Percentiles rank a stretch among this genome's conserved stretches.
phyloP scores from a whole-genome alignment of 1,140 invertebrate species.

The Magallana angulata region DNA sequence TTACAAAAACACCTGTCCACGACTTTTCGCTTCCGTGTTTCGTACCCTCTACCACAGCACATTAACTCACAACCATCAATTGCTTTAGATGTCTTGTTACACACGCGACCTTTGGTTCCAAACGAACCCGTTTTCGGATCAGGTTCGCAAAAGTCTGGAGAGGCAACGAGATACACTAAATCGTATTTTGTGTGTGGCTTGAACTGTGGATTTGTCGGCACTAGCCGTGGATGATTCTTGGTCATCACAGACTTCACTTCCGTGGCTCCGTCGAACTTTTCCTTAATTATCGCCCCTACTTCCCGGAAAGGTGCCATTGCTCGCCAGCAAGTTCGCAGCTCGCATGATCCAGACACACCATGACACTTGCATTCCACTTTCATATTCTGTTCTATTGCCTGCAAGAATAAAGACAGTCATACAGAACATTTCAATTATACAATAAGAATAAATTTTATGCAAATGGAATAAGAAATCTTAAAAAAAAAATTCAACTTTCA shows the following conservation, averaged over 20 bases:
- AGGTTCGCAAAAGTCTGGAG: conserved; percentile 95
- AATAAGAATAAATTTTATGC: not conserved
- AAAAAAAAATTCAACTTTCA: not conserved
- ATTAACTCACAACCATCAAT: conserved; percentile 81
- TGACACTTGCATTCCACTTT: conserved; percentile 92
- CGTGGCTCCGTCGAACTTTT: conserved; percentile 91
- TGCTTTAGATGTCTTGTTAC: conserved; percentile 79
- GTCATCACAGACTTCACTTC: conserved; percentile 81
- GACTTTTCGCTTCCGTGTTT: conserved; percentile 82
- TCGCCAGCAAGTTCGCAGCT: conserved; percentile 96
- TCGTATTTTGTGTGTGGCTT: conserved; percentile 82
- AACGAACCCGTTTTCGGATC: conserved; percentile 82
- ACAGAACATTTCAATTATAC: no score
- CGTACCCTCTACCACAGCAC: conserved; percentile 82
- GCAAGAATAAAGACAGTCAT: conserved; percentile 52
- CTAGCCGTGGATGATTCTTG: conserved; percentile 66
- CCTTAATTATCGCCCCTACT: conserved; percentile 89
- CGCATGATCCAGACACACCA: conserved; percentile 97
- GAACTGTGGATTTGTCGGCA: conserved; percentile 76
- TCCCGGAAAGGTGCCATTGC: conserved; percentile 91
- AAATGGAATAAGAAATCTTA: not conserved
- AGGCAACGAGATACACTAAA: conserved; percentile 94
- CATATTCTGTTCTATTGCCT: conserved; percentile 77
- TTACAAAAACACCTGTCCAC: conserved; percentile 84
- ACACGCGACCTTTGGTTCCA: conserved; percentile 78